Conservation (phyloP, 2,797 vertebrate species). For the Anguilla megastoma region DNA sequence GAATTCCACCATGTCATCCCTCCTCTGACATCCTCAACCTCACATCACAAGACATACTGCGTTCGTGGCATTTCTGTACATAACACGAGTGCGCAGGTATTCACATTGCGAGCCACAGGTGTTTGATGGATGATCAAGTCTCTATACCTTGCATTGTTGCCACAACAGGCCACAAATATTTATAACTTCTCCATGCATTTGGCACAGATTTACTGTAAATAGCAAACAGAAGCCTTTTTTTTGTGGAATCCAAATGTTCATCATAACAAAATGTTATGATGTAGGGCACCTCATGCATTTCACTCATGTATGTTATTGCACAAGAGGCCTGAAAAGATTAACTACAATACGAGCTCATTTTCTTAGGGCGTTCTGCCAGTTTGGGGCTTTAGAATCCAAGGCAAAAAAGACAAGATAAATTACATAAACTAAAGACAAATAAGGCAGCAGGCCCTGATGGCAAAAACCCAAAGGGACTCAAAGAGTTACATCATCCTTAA, state of each 20-base stretch:
- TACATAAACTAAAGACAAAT: too few species aligned
- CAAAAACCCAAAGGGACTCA: too few species aligned
- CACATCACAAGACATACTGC: not conserved
- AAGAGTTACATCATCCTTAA: too few species aligned
- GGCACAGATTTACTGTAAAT: not conserved
- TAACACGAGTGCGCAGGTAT: too few species aligned
- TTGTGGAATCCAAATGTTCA: not conserved
- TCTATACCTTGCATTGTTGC: not conserved
- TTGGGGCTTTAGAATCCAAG: not conserved
- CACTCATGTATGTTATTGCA: not conserved
- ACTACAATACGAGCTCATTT: not conserved
- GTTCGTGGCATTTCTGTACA: not conserved
- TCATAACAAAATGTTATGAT: not conserved
- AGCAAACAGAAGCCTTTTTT: slow-evolving; percentile 1
- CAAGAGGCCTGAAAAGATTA: not conserved
- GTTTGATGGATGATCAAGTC: not conserved
- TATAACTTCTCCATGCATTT: not conserved
- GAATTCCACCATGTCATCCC: not conserved
- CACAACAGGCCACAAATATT: not conserved
- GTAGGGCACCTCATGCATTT: not conserved
- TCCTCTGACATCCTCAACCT: not conserved
- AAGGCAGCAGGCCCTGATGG: too few species aligned
- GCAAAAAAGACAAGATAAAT: not conserved
- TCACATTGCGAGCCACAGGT: not conserved
- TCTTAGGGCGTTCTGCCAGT: not conserved